These are phyloP conservation scores for Syrphus vitripennis DNA, from an alignment of 2,888 invertebrate species.

Conservation along the genomic window DNA sequence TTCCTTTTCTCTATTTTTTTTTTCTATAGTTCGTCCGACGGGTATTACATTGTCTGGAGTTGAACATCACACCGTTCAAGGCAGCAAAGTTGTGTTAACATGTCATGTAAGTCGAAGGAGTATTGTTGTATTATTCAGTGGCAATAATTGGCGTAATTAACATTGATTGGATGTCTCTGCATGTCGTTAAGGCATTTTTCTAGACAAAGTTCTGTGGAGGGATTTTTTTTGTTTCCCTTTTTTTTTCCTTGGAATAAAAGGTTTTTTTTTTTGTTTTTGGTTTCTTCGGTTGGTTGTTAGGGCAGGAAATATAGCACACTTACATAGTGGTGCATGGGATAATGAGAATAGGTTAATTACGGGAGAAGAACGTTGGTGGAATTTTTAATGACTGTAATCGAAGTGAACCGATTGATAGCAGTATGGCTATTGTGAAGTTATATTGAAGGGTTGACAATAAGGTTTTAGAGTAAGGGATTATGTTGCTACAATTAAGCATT, in stretches of 20 bases:
- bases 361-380: conserved; percentile 12
- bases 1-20: conserved; percentile 62
- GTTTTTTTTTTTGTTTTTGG: neutral
- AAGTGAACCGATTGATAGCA: neutral
- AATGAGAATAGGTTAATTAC: conserved; percentile 24
- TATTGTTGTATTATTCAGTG: conserved; percentile 62
- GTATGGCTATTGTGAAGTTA: neutral
- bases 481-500: neutral
- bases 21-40: conserved; percentile 88
- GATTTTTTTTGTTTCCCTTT: neutral
- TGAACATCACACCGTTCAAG: conserved; percentile 90
- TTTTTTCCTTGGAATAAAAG: neutral
- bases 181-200: conserved; percentile 55
- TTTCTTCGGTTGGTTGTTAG: neutral
- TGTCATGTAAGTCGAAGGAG: conserved; percentile 82
- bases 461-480: neutral
- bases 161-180: conserved; percentile 66
- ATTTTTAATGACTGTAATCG: conserved; percentile 40
- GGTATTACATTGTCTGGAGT: conserved; percentile 89
- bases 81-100: conserved; percentile 89
- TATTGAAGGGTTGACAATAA: neutral
- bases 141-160: conserved; percentile 65
- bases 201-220: conserved; percentile 1
- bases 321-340: neutral
- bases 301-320: neutral